Evolutionary conservation across 2,797 vertebrate species (phyloP).

Genomic region (Buphagus erythrorhynchus): DNA sequence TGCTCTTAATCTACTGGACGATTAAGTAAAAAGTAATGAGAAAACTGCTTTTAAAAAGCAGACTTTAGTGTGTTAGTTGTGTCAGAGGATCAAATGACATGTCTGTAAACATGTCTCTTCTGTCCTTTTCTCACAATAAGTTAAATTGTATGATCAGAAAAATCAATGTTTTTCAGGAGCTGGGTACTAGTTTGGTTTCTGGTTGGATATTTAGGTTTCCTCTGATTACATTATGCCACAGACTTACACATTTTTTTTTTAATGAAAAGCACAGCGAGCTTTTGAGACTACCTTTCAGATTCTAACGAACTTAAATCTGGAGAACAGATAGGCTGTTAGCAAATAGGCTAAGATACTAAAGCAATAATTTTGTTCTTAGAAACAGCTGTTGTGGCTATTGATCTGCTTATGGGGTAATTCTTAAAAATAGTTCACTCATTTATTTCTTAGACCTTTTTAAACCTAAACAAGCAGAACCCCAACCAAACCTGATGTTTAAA

Average conservation of each 20-base stretch:
- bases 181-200: neutral
- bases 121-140: neutral
- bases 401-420: neutral
- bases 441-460: neutral
- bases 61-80: neutral
- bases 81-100: neutral
- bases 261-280: neutral
- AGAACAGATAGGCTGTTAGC: neutral
- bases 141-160: neutral
- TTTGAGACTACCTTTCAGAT: neutral
- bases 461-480: neutral
- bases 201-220: neutral
- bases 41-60: neutral
- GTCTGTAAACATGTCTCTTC: neutral
- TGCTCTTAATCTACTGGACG: neutral
- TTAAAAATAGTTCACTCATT: neutral
- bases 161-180: neutral
- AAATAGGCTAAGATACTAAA: neutral
- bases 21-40: neutral
- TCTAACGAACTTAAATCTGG: neutral
- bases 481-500: neutral
- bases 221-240: neutral
- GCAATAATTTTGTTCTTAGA: neutral
- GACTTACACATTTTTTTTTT: neutral
- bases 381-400: rapidly evolving